Base-by-base conservation (phyloP, 2,113 vertebrate species). In the Anhinga rufa region DNA sequence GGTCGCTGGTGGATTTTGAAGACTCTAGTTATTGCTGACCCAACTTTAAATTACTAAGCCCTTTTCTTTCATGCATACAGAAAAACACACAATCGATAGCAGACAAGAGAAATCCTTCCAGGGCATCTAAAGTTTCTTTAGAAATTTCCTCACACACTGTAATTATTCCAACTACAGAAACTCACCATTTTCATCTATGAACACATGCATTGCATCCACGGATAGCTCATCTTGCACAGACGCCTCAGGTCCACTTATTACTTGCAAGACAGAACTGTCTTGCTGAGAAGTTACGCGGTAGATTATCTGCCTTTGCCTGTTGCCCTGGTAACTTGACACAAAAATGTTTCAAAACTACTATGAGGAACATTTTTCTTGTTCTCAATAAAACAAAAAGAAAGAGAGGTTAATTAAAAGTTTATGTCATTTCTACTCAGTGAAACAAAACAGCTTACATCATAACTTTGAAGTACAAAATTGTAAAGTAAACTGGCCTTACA, bases 231-330 rank as follows among this genome's bases (percentile, higher is more conserved):
- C 98, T 86, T 98, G 98, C 58, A 98, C 98, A 36, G 99, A 99
- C 0, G 99, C 99, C 79, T 99, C 99, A 26, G 99, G 99, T 96
- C 99, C 98, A 90, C 99, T 99, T 98, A 99, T 99, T 95, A 99
- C 99, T 98, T 99, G 99, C 96, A 99, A 97, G 98, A 99, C 98
- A 70, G 99, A 99, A 92, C 99, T 99, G 93, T 99, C 99, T 62
- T 99, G 99, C 90, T 99, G 99, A 66, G 99, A 99, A 90, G 99
- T 98, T 38, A 99, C 99, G 66, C 99, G 98, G 71, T 99, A 99
- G 97, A 99, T 99, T 38, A 99, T 99, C 84, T 99, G 99, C 82
- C 99, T 99, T 93, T 99, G 99, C 94, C 99, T 98, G 97, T 97
- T 99, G 66, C 98, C 99, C 98, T 99, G 99, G 76, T 99, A 99